These are phyloP conservation scores for Raja brachyura DNA, from an alignment of 2,113 vertebrate species.

Conservation along the genomic window DNA sequence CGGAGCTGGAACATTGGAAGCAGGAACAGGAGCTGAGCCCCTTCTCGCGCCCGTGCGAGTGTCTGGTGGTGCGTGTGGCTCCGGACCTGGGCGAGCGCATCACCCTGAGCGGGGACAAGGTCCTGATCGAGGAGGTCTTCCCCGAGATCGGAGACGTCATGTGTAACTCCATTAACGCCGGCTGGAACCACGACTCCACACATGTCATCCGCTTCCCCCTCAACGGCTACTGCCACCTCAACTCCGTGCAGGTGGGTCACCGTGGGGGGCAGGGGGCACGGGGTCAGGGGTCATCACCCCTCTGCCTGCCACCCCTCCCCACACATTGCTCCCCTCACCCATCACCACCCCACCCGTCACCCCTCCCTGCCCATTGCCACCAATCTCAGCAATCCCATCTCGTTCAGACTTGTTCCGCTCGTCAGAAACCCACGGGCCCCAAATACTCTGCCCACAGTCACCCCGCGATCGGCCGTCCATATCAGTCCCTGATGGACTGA, in stretches of 20 bases:
- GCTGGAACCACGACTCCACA: conserved; percentile 75
- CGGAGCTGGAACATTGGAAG: conserved; percentile 82
- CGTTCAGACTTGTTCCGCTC: too few relatives aligned
- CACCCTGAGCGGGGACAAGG: conserved; percentile 72
- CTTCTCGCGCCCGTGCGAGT: conserved; percentile 72
- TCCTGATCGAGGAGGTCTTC: conserved; percentile 83
- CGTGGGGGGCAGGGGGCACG: too few relatives aligned
- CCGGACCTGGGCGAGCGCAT: conserved; percentile 84
- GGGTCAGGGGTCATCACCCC: too few relatives aligned
- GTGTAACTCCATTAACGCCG: conserved; percentile 73
- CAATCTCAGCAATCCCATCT: too few relatives aligned
- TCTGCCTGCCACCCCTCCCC: too few relatives aligned
- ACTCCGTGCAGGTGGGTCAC: conserved; percentile 86
- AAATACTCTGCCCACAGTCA: too few relatives aligned
- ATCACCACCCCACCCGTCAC: too few relatives aligned
- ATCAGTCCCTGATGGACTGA: too few relatives aligned
- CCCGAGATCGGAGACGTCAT: conserved; percentile 79
- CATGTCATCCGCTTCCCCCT: conserved; percentile 82
- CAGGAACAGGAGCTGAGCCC: conserved; percentile 66
- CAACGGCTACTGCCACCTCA: conserved; percentile 84
- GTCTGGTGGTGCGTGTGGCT: conserved; percentile 79
- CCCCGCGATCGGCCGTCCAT: too few relatives aligned
- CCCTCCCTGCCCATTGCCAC: too few relatives aligned
- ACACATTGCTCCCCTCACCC: too few relatives aligned
- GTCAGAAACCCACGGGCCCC: too few relatives aligned